Base-by-base conservation (phyloP, 64 coral and sea anemone genomes). In the Pocillopora verrucosa region DNA sequence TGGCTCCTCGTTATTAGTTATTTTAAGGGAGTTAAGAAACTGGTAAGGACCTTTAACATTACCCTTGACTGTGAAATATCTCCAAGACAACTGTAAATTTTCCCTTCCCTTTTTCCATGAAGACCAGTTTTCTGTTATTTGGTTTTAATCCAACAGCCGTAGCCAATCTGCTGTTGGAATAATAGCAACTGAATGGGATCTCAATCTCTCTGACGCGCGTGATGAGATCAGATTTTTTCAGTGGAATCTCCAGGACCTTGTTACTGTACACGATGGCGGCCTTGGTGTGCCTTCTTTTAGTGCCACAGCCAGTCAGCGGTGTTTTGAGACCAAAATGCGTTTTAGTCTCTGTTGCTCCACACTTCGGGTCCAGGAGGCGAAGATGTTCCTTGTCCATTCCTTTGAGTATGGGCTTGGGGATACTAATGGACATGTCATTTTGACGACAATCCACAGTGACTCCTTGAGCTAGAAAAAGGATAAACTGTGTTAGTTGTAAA, bases 131-230 rank as follows among this genome's bases (percentile, higher is more conserved):
- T 76, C 41, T 51, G 20, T 22, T 58, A 13, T 58, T 22, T 20
- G 45, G 56, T n/a, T 59, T 58, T 16, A 58, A 19, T 57, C 41
- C 56, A 1, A 78, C 76, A 11, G 76, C 76, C 25, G 76, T 78
- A 56, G 76, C 76, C 56, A 25, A 9, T 78, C 76, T 14, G 14
- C 9, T n/a, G 20, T 78, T 78, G 41, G 76, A 78, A 24, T 78
- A 78, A 59, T 78, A 78, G 17, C 74, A 76, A 76, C 74, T 76
- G 74, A 76, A 76, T 4, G 74, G 74, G 17, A 76, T 76, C 74
- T 76, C 13, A 19, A 76, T 76, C 36, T 76, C 74, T 38, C 74
- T 45, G 74, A 76, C 36, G 16, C 74, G 74, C 3, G 74, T 76
- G 16, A 76, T 17, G 34, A 76, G 45, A 38, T 76, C 10, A 0